A percentile compares a stretch with the other conserved stretches of the same genome.
phyloP scores from a whole-genome alignment of 2,888 invertebrate genomes.

The Sisyra terminalis region DNA sequence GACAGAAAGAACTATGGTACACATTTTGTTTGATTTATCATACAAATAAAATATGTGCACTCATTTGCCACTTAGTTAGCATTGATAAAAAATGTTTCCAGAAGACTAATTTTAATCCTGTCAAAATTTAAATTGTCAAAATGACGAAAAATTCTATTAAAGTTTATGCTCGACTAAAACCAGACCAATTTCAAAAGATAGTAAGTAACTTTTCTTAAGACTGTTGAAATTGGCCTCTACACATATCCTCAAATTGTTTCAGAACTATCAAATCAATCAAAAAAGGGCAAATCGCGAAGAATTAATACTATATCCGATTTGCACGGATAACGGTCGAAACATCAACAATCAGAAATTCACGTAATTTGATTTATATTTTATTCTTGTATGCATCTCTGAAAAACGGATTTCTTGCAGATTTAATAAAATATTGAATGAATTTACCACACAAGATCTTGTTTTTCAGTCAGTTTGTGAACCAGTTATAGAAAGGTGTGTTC shows the following conservation, averaged over 20 bases:
- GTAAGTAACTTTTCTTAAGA: no score
- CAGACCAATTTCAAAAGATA: constrained; percentile 11
- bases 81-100: no score
- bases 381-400: no score
- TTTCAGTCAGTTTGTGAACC: constrained; percentile 31
- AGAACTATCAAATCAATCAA: background rate
- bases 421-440: constrained; percentile 28
- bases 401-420: constrained; percentile 27
- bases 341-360: constrained; percentile 7
- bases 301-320: constrained; percentile 1
- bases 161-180: constrained; percentile 27
- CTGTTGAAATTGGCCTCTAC: no score
- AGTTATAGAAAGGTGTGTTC: constrained; percentile 28
- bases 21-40: no score
- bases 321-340: constrained; percentile 5
- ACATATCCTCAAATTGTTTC: no score
- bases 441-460: constrained; percentile 24
- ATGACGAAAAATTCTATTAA: constrained; percentile 26
- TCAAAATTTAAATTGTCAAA: constrained; percentile 5
- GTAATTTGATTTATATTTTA: constrained; percentile 7
- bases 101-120: no score
- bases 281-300: constrained; percentile 2
- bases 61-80: no score
- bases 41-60: no score
- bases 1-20: no score